Evolutionary conservation across 2,797 vertebrate genomes (phyloP), one percentile per base, ranked within the genome.

Genomic region (Graptemys geographica): DNA sequence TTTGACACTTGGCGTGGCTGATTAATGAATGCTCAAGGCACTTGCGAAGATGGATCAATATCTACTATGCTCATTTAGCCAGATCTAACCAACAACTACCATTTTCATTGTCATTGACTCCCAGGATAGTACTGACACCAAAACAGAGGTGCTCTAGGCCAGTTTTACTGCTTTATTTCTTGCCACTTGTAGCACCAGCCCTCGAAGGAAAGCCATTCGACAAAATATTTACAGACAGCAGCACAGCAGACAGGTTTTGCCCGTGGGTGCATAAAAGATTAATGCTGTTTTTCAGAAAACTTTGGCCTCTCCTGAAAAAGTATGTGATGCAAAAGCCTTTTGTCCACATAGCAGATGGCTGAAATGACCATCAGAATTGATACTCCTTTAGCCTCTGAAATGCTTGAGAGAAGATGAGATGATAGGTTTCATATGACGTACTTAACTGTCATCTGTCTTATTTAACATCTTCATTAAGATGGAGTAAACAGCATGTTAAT

Each of bases 371-470:
- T 55, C 72, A 27, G 41, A 89, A 5, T 11, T 11, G 23, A 90
- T 91, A 25, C 0, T 53, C 11, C 41, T 84, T 82, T 57, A 92
- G 15, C 72, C 3, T 81, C 8, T 15, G 89, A 78, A 3, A 37
- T 37, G 31, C 2, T 83, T 27, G 81, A 52, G 15, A 51, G 41
- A 62, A 76, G 49, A 80, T 51, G 55, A 37, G 37, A 51, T 41
- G 5, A n/a, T 37, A 5, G 16, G 16, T 3, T 31, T 90, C 12
- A 25, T 41, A 11, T 88, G 56, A 52, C 79, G 33, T 72, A 6
- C 3, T 90, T 52, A 93, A 90, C 8, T 83, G 15, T 44, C 52
- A 90, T 92, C 21, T 62, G 28, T 79, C n/a, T n/a, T n/a, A 76
- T 53, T 91, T 78, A 83, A 0, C 3, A 25, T 88, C 18, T 72